phyloP scores from a whole-genome alignment of 1,140 invertebrate species.

The Cydia splendana region DNA sequence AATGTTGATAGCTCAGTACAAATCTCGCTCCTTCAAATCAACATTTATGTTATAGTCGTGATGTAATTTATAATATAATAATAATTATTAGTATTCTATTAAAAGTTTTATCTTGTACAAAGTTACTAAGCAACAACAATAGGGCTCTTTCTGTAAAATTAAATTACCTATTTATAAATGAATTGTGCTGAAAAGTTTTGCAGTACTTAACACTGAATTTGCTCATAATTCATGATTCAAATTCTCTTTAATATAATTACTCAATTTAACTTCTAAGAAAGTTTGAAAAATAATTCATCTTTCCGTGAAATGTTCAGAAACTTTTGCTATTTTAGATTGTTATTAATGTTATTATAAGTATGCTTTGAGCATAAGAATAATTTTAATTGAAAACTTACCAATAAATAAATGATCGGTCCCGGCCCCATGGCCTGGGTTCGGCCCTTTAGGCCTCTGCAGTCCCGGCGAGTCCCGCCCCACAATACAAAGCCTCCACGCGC shows the following conservation, averaged over 20 bases:
- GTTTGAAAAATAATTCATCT: background rate
- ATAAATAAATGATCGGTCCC: slow-evolving; percentile 64
- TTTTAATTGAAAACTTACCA: slow-evolving; percentile 55
- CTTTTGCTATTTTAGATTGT: background rate
- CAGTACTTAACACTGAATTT: background rate
- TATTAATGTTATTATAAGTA: background rate
- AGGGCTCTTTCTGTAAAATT: background rate
- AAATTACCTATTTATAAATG: background rate
- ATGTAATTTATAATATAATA: too few relatives aligned
- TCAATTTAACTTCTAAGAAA: background rate
- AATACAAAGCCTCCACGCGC: slow-evolving; percentile 51
- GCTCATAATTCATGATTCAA: background rate
- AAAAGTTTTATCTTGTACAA: background rate
- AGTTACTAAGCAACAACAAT: background rate
- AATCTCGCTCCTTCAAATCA: background rate
- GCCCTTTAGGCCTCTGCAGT: slow-evolving; percentile 51
- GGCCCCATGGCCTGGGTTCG: slow-evolving; percentile 71
- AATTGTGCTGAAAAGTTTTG: background rate
- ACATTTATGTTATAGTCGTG: too few relatives aligned
- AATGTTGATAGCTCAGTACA: background rate
- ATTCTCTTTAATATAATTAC: background rate
- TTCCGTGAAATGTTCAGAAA: background rate
- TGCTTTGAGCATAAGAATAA: background rate
- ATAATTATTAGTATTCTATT: background rate
- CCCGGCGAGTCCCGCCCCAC: slow-evolving; percentile 49